phyloP scores from a whole-genome alignment of 2,888 invertebrate species.

The Itoplectis maculator region DNA sequence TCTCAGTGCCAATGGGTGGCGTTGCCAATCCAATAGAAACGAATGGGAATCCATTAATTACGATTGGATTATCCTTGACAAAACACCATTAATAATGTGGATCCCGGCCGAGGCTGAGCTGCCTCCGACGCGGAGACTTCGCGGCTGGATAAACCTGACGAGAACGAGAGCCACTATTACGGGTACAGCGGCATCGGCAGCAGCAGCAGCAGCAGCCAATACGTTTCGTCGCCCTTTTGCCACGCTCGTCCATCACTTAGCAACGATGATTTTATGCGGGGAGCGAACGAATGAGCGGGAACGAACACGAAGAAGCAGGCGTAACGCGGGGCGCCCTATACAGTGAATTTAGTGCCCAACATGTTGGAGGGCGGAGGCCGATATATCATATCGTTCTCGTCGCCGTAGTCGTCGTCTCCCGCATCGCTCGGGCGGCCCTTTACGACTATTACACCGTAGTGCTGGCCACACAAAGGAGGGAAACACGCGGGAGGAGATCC shows the following conservation, averaged over 20 bases:
- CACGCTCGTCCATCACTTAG: conserved; percentile 78
- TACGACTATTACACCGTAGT: conserved; percentile 57
- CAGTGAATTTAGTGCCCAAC: conserved; percentile 14
- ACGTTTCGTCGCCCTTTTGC: conserved; percentile 74
- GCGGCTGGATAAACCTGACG: conserved; percentile 71
- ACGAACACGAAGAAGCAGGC: conserved; percentile 71
- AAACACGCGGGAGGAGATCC: conserved; percentile 22
- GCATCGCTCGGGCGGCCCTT: conserved; percentile 31
- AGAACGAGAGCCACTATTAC: conserved; percentile 40
- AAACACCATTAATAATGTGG: conserved; percentile 2
- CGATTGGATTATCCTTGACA: conserved; percentile 3
- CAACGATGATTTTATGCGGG: conserved; percentile 82
- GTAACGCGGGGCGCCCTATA: conserved; percentile 46
- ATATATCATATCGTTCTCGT: conserved; percentile 55
- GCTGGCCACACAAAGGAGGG: conserved; percentile 20
- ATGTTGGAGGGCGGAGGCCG: conserved; percentile 39
- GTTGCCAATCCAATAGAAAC: conserved; percentile 4
- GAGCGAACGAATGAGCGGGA: conserved; percentile 74
- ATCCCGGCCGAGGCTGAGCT: neutral
- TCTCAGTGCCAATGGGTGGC: neutral
- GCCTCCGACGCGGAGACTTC: conserved; percentile 48
- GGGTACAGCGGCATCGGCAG: too few relatives aligned
- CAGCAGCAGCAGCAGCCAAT: conserved; percentile 67
- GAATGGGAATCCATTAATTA: neutral
- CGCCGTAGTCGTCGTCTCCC: conserved; percentile 21